Conservation (phyloP, 2,797 vertebrate genomes). For the Hippoglossus hippoglossus region DNA sequence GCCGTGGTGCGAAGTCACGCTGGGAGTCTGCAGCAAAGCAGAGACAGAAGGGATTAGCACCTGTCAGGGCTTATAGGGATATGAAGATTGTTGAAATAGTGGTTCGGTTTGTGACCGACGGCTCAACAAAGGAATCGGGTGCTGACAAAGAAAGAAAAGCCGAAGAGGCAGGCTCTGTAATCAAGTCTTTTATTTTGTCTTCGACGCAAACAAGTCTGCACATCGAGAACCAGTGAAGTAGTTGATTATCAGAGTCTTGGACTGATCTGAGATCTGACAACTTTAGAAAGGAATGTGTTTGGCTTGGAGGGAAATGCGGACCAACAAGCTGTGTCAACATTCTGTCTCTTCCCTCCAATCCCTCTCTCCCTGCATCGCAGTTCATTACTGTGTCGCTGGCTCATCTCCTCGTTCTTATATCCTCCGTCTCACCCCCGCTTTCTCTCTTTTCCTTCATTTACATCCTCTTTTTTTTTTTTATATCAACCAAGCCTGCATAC, state of each 20-base stretch:
- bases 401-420: slow-evolving; percentile 30
- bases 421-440: slow-evolving; percentile 7
- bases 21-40: slow-evolving; percentile 87
- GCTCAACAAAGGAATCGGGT: slow-evolving; percentile 40
- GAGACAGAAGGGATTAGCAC: slow-evolving; percentile 64
- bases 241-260: slow-evolving; percentile 69
- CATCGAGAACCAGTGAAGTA: slow-evolving; percentile 55
- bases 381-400: slow-evolving; percentile 41
- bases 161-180: neutral
- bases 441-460: slow-evolving; percentile 45
- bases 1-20: slow-evolving; percentile 90
- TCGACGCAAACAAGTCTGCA: slow-evolving; percentile 27
- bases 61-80: slow-evolving; percentile 49
- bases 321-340: slow-evolving; percentile 81
- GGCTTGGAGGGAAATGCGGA: slow-evolving; percentile 66
- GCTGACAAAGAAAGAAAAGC: slow-evolving; percentile 12
- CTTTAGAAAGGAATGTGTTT: slow-evolving; percentile 78
- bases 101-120: slow-evolving; percentile 32
- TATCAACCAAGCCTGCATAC: slow-evolving; percentile 39
- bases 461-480: slow-evolving; percentile 31
- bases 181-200: too few relatives aligned
- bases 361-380: slow-evolving; percentile 31
- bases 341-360: slow-evolving; percentile 66
- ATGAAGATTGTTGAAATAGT: slow-evolving; percentile 37
- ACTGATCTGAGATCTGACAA: slow-evolving; percentile 72